A percentile compares a stretch with the other conserved stretches of the same genome.
These are phyloP conservation scores for Mergus octosetaceus DNA, from an alignment of 2,797 vertebrate species.

Conservation along the genomic window DNA sequence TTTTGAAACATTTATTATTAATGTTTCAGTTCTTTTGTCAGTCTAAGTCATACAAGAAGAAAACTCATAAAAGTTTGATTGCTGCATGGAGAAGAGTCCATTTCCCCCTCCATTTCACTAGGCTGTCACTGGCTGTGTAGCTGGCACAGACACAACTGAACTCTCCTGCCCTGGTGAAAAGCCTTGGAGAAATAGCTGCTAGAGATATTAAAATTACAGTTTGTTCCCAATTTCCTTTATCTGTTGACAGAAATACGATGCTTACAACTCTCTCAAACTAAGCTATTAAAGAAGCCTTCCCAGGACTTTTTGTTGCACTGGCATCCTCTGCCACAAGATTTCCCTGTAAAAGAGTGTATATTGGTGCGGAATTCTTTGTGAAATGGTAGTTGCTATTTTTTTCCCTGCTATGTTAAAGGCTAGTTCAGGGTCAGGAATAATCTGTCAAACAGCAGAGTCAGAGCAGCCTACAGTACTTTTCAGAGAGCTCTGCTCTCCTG, in stretches of 20 bases:
- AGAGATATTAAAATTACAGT: background rate
- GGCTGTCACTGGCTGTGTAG: background rate
- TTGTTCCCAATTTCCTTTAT: background rate
- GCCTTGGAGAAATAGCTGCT: background rate
- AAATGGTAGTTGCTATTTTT: background rate
- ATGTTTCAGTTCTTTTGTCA: background rate
- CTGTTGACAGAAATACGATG: background rate
- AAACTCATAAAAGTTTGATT: background rate
- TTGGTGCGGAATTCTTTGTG: background rate
- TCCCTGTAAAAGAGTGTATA: background rate
- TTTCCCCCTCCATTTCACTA: background rate
- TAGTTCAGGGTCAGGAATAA: background rate
- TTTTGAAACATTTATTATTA: background rate
- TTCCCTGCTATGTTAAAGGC: background rate
- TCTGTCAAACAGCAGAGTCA: background rate
- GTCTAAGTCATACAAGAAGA: background rate
- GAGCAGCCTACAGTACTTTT: background rate
- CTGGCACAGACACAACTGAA: background rate
- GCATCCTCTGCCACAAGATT: background rate
- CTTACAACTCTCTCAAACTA: background rate
- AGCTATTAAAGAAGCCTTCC: background rate
- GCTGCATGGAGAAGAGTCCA: background rate
- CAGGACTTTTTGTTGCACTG: background rate
- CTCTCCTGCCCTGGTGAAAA: background rate
- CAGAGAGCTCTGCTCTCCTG: background rate